These are phyloP conservation scores for Holcopasites calliopsidis DNA, from an alignment of 1,140 invertebrate genomes.

Conservation along the genomic window DNA sequence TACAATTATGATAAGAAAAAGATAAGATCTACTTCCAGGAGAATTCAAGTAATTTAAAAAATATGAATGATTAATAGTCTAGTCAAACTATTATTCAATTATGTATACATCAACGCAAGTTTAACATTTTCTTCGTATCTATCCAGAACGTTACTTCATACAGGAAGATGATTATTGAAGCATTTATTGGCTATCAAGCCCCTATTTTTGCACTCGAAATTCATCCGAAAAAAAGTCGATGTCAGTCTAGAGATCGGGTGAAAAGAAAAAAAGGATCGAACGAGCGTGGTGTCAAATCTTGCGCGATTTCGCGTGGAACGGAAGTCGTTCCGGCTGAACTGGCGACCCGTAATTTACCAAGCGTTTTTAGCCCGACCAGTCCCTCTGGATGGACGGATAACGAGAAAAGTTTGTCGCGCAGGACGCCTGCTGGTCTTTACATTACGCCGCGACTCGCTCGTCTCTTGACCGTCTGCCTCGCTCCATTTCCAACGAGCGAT, in stretches of 20 bases:
- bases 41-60: too few species aligned
- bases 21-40: too few species aligned
- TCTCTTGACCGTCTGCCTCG: slow-evolving; percentile 33
- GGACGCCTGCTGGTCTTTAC: slow-evolving; percentile 59
- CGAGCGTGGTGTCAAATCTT: not conserved
- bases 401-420: slow-evolving; percentile 63
- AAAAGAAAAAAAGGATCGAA: slow-evolving; percentile 2
- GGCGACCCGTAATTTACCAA: slow-evolving; percentile 54
- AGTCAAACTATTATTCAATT: too few species aligned
- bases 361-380: slow-evolving; percentile 49
- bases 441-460: slow-evolving; percentile 55
- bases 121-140: too few species aligned
- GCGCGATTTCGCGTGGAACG: slow-evolving; percentile 27
- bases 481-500: too few species aligned
- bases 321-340: slow-evolving; percentile 48
- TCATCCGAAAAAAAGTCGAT: too few species aligned
- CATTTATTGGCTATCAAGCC: not conserved
- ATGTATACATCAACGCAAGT: too few species aligned
- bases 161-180: too few species aligned
- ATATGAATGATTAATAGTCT: too few species aligned
- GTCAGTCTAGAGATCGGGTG: too few species aligned
- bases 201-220: not conserved
- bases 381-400: slow-evolving; percentile 60
- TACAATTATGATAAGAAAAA: too few species aligned
- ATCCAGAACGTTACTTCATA: too few species aligned